Conservation (phyloP, 2,888 invertebrate genomes). For the Physocephala rufipes region DNA sequence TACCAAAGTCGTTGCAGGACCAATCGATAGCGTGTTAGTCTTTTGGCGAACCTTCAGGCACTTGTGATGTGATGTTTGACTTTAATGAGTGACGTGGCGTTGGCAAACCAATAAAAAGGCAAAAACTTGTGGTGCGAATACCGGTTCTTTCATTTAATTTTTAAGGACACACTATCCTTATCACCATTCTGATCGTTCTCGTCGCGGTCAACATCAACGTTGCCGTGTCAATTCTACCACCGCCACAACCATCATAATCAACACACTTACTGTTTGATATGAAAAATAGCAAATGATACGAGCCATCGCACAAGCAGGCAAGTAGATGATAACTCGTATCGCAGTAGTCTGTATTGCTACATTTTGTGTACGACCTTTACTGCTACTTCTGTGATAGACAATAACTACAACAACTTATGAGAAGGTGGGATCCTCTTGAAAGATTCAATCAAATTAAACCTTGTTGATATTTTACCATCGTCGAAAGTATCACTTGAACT, state of each 20-base stretch:
- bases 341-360: neutral
- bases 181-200: too few species aligned
- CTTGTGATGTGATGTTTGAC: neutral
- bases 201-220: too few species aligned
- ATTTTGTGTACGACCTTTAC: too few species aligned
- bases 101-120: too few species aligned
- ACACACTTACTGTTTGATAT: too few species aligned
- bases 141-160: neutral
- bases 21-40: too few species aligned
- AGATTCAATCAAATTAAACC: constrained; percentile 32
- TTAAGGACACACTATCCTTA: too few species aligned
- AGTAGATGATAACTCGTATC: neutral
- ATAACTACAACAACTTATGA: neutral
- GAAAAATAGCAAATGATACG: neutral
- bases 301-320: neutral
- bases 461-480: neutral
- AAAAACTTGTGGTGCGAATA: neutral
- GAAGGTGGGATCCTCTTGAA: constrained; percentile 18
- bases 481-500: constrained; percentile 25
- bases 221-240: too few species aligned
- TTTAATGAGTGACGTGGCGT: too few species aligned
- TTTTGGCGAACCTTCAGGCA: neutral
- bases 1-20: too few species aligned
- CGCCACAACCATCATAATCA: too few species aligned
- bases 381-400: neutral